phyloP scores from a whole-genome alignment of 2,797 vertebrate genomes.

The Coccyzus lansbergi region DNA sequence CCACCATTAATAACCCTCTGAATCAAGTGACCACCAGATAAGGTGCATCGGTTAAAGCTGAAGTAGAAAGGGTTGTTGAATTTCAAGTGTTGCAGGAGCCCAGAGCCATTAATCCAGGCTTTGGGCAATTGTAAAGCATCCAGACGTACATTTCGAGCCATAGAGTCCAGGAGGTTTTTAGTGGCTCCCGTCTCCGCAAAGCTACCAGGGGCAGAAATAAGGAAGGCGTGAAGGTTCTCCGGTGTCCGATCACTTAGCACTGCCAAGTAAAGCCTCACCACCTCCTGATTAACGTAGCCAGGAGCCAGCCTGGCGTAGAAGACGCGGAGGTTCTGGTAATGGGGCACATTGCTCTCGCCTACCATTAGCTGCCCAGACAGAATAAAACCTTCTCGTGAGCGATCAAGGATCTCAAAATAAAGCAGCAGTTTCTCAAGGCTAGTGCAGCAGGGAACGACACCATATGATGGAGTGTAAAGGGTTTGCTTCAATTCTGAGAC shows the following conservation, averaged over 20 bases:
- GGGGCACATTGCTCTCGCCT: constrained; percentile 96
- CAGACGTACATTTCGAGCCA: constrained; percentile 83
- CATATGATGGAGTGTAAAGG: constrained; percentile 90
- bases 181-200: constrained; percentile 85
- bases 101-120: constrained; percentile 89
- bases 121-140: constrained; percentile 93
- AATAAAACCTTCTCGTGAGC: constrained; percentile 88
- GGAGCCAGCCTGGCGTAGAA: constrained; percentile 94
- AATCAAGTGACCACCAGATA: constrained; percentile 87
- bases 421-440: constrained; percentile 89
- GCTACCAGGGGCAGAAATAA: constrained; percentile 91
- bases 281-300: constrained; percentile 91
- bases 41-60: constrained; percentile 91
- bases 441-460: constrained; percentile 93
- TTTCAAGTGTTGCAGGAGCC: constrained; percentile 87
- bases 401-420: constrained; percentile 92
- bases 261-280: constrained; percentile 93
- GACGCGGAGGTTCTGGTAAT: constrained; percentile 92
- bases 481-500: constrained; percentile 93
- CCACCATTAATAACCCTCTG: constrained; percentile 82
- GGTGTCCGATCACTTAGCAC: constrained; percentile 93
- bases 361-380: constrained; percentile 95
- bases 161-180: constrained; percentile 82
- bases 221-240: constrained; percentile 89
- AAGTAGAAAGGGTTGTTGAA: constrained; percentile 91